These are phyloP conservation scores for Aquatica leii DNA, from an alignment of 2,888 invertebrate species.

Conservation along the genomic window DNA sequence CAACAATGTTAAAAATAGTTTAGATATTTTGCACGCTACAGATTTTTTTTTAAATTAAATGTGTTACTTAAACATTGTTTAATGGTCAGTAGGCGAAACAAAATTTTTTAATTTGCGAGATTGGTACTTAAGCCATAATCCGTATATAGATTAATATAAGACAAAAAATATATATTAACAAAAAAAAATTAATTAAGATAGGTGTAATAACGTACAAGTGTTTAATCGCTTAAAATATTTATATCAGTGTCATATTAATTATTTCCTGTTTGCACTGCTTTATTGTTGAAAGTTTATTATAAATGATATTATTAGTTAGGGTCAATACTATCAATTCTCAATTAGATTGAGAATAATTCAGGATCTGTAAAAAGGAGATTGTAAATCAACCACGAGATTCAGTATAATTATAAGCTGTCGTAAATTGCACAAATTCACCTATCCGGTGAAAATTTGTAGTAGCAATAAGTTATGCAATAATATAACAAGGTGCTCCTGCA, in stretches of 20 bases:
- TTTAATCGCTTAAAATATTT: conserved; percentile 23
- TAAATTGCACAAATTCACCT: not conserved
- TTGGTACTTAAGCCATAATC: conserved; percentile 15
- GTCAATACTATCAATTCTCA: conserved; percentile 4
- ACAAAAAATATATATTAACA: conserved; percentile 1
- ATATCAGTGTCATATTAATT: conserved; percentile 27
- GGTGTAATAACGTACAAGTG: conserved; percentile 22
- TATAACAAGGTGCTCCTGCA: not conserved
- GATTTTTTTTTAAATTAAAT: conserved; percentile 10
- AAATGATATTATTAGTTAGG: conserved; percentile 31
- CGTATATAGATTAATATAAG: conserved; percentile 1
- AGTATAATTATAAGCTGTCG: not conserved
- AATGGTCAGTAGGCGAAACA: not conserved
- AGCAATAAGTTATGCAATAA: conserved; percentile 11
- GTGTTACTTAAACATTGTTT: conserved; percentile 11
- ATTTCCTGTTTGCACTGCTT: conserved; percentile 29
- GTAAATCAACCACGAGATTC: conserved; percentile 4
- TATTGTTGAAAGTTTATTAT: conserved; percentile 34
- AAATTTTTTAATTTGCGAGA: not conserved
- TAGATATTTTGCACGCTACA: conserved; percentile 14
- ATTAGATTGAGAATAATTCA: conserved; percentile 15
- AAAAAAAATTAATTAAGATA: conserved; percentile 21
- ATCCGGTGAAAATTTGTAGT: not conserved
- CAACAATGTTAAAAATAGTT: conserved; percentile 32
- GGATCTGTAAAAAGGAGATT: not conserved